Evolutionary conservation across 2,888 invertebrate genomes (phyloP).

Genomic region (Gymnocheta viridis): DNA sequence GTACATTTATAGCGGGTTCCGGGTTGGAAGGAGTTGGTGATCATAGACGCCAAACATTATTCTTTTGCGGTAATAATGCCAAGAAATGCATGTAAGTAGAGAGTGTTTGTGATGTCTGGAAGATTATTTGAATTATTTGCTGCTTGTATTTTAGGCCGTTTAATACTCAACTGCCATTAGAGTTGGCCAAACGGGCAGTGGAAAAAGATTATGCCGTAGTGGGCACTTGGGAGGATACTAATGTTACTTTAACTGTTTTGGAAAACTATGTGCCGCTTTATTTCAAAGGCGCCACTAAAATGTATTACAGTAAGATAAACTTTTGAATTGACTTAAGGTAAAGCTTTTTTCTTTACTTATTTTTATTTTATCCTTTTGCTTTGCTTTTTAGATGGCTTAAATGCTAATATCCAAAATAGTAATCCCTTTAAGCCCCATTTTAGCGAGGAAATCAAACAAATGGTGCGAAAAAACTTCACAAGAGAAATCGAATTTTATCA

Average conservation of each 20-base stretch:
- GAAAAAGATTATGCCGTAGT: conserved; percentile 93
- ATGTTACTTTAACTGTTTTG: conserved; percentile 91
- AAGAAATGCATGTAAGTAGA: conserved; percentile 88
- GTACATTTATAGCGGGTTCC: conserved; percentile 91
- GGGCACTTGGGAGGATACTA: conserved; percentile 93
- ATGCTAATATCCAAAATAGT: conserved; percentile 86
- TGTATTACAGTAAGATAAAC: conserved; percentile 85
- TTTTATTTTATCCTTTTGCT: not conserved
- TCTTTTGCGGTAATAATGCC: conserved; percentile 94
- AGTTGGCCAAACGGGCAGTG: conserved; percentile 91
- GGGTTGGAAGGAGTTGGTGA: conserved; percentile 92
- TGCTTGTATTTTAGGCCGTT: conserved; percentile 86
- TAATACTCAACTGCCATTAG: conserved; percentile 90
- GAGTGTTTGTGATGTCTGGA: not conserved
- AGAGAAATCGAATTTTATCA: conserved; percentile 96
- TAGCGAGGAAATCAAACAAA: conserved; percentile 90
- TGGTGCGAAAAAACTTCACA: conserved; percentile 92
- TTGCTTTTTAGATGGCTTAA: conserved; percentile 75
- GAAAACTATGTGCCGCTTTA: conserved; percentile 92
- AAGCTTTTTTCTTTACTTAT: not conserved
- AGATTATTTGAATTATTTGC: not conserved
- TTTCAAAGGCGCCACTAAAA: conserved; percentile 88
- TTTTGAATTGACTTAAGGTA: too few species aligned
- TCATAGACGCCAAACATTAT: conserved; percentile 92
- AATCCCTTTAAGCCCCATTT: conserved; percentile 94